Evolutionary conservation across 2,797 vertebrate genomes (phyloP), one percentile per base, ranked within the genome.

Genomic region (Sorex maritimensis): DNA sequence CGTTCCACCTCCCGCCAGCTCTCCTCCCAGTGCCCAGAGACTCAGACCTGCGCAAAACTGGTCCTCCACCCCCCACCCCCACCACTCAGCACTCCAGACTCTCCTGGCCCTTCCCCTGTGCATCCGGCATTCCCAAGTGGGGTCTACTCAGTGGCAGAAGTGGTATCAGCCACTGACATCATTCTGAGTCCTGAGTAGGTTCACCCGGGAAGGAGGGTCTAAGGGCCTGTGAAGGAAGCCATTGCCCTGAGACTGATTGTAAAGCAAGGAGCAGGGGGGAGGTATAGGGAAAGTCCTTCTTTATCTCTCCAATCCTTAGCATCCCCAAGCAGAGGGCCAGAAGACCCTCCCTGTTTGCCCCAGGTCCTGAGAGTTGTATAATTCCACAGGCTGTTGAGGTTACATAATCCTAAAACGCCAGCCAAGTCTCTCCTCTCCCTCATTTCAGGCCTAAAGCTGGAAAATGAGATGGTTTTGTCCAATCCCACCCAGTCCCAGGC

Each of bases 371-470:
- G 71, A 63, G 91, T 93, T 97, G 96, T 96, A 21, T 96, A 97
- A 97, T 95, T 95, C 94, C 89, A 95, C 95, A 96, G 95, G 92
- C 96, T 95, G 89, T 88, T 81, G 72, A 74, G 68, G 84, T 97
- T 97, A 97, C 72, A 90, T 97, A 97, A 97, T 61, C 71, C 63
- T 55, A 38, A 44, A 49, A 74, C 74, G 91, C 83, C 81, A 79
- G 92, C 87, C 84, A 88, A 94, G 86, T 71, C 90, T 89, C 81
- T 86, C 79, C 71, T 30, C 82, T 75, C 86, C 34, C 74, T 23
- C 77, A 83, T 92, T 90, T 94, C 63, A 95, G 69, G 73, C 86
- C 84, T 93, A 84, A 90, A 96, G 87, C 34, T 72, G 78, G n/a
- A 71, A 44, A 74, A n/a, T 69, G 23, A 85, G 41, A 55, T 44